Evolutionary conservation across 1,140 invertebrate species (phyloP).

Genomic region (Asobara japonica): DNA sequence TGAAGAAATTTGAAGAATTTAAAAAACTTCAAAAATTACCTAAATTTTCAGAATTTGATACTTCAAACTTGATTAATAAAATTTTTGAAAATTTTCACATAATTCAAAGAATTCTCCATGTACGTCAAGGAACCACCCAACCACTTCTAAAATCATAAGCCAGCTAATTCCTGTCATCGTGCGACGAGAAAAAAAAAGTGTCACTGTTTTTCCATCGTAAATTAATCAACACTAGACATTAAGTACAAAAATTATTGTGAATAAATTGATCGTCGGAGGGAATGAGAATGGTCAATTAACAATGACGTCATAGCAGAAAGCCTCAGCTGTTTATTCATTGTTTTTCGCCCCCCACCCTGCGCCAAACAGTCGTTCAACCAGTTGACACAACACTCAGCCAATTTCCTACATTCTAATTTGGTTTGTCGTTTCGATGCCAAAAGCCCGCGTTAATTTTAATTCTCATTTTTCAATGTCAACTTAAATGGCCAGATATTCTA

Average conservation of each 20-base stretch:
- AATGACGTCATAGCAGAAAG: not conserved
- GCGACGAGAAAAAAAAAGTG: too few species aligned
- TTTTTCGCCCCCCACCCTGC: not conserved
- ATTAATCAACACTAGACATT: not conserved
- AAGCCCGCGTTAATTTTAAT: not conserved
- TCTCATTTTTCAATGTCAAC: slow-evolving; percentile 10
- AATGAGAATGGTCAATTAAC: not conserved
- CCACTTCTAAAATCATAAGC: too few species aligned
- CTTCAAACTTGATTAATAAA: too few species aligned
- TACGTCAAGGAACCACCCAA: too few species aligned
- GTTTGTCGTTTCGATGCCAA: not conserved
- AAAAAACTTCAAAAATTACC: too few species aligned
- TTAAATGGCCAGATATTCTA: too few species aligned
- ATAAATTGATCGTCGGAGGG: not conserved
- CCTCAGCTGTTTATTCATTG: slow-evolving; percentile 7
- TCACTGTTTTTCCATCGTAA: not conserved
- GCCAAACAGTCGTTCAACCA: not conserved
- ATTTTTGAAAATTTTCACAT: too few species aligned
- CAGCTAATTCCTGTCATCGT: too few species aligned
- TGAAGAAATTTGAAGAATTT: too few species aligned
- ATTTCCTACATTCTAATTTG: slow-evolving; percentile 6
- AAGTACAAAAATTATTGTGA: not conserved
- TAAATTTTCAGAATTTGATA: too few species aligned
- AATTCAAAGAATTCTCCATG: too few species aligned
- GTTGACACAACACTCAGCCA: not conserved